Evolutionary conservation across 2,888 invertebrate species (phyloP).

Genomic region (Chrysomela aeneicollis): DNA sequence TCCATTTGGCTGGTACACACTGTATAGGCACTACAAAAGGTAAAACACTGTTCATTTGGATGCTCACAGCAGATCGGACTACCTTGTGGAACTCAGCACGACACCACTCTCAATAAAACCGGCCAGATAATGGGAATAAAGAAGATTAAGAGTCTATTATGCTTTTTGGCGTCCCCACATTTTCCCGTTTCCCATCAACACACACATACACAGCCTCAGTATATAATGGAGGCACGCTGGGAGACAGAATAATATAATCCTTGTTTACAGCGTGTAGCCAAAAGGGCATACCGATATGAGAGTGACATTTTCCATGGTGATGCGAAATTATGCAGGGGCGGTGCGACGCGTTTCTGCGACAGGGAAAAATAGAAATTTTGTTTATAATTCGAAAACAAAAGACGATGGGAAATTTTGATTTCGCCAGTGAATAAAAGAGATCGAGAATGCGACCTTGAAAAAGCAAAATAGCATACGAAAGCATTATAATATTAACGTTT

Average conservation of each 20-base stretch:
- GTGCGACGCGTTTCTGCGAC: no score
- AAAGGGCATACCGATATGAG: conserved; percentile 38
- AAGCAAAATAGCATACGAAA: no score
- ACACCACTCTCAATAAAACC: conserved; percentile 17
- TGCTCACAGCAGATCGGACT: neutral
- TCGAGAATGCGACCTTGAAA: no score
- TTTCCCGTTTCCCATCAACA: conserved; percentile 47
- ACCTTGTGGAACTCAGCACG: neutral
- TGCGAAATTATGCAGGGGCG: neutral
- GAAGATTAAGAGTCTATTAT: conserved; percentile 34
- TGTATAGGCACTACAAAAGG: neutral
- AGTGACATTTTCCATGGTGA: conserved; percentile 25
- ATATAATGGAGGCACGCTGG: conserved; percentile 38
- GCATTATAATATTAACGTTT: no score
- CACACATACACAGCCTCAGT: conserved; percentile 20
- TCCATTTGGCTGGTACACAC: no score
- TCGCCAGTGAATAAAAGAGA: no score
- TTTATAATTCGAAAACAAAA: no score
- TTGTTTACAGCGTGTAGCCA: conserved; percentile 44
- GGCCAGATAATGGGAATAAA: conserved; percentile 25
- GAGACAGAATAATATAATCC: conserved; percentile 40
- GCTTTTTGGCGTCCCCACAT: conserved; percentile 36
- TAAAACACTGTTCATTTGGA: neutral
- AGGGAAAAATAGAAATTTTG: no score
- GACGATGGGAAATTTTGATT: no score